Conservation (phyloP, 2,888 invertebrate species). For the Archips crataeganus region DNA sequence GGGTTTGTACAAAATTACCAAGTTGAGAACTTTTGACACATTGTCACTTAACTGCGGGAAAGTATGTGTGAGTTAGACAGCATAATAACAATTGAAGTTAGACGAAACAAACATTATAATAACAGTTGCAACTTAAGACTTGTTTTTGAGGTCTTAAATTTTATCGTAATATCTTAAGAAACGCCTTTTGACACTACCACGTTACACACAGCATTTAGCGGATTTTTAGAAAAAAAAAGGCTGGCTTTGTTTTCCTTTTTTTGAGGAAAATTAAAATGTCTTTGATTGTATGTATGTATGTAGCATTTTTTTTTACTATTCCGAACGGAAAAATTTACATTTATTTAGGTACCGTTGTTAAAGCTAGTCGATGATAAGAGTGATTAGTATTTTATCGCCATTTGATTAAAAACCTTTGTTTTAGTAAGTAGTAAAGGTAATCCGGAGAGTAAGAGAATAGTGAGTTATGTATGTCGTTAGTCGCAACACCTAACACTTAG, state of each 20-base stretch:
- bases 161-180: slow-evolving; percentile 1
- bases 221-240: too few species aligned
- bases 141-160: neutral
- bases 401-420: neutral
- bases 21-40: slow-evolving; percentile 17
- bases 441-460: too few species aligned
- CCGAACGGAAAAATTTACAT: neutral
- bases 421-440: too few species aligned
- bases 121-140: slow-evolving; percentile 11
- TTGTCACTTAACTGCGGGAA: slow-evolving; percentile 12
- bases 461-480: too few species aligned
- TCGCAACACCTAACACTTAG: too few species aligned
- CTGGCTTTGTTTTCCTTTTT: too few species aligned
- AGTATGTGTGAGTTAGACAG: slow-evolving; percentile 15
- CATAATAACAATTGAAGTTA: slow-evolving; percentile 16
- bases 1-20: slow-evolving; percentile 12
- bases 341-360: neutral
- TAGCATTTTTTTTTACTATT: too few species aligned
- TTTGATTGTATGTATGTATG: too few species aligned
- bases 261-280: too few species aligned
- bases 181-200: neutral
- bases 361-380: neutral
- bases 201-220: neutral
- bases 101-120: slow-evolving; percentile 6
- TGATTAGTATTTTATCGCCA: neutral